Conservation (phyloP, 2,888 invertebrate species). For the Nezara viridula region DNA sequence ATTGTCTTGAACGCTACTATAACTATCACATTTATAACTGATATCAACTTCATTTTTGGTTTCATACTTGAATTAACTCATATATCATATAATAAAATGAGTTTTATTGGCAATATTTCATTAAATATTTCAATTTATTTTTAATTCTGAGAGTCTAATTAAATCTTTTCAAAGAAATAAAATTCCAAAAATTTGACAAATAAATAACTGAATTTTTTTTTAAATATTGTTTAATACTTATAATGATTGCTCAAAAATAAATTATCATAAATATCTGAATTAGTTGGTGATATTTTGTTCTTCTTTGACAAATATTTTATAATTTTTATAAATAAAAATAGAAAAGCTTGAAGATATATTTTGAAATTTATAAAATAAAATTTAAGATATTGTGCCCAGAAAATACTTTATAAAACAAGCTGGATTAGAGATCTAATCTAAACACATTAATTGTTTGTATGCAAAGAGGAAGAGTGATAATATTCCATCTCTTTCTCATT, state of each 20-base stretch:
- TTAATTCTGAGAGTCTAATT: background rate
- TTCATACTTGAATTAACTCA: too few species aligned
- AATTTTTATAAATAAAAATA: background rate
- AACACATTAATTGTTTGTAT: too few species aligned
- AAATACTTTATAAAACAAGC: too few species aligned
- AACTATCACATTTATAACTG: background rate
- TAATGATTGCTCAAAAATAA: slow-evolving; percentile 6
- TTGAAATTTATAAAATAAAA: background rate
- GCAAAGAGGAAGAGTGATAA: too few species aligned
- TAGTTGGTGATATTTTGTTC: background rate
- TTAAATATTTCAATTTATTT: background rate
- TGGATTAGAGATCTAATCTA: background rate
- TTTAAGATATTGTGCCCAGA: too few species aligned
- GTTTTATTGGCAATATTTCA: background rate
- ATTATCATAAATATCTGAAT: background rate
- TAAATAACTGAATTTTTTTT: background rate
- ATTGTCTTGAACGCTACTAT: background rate
- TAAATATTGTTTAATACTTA: background rate
- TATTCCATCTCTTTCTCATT: too few species aligned
- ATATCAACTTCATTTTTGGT: background rate
- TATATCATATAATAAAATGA: too few species aligned
- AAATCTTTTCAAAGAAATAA: background rate
- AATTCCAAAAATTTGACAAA: background rate
- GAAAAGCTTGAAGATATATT: background rate
- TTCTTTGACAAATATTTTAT: background rate